These are phyloP conservation scores for Scrobipalpa atriplicella DNA, from an alignment of 2,888 invertebrate species.

Conservation along the genomic window DNA sequence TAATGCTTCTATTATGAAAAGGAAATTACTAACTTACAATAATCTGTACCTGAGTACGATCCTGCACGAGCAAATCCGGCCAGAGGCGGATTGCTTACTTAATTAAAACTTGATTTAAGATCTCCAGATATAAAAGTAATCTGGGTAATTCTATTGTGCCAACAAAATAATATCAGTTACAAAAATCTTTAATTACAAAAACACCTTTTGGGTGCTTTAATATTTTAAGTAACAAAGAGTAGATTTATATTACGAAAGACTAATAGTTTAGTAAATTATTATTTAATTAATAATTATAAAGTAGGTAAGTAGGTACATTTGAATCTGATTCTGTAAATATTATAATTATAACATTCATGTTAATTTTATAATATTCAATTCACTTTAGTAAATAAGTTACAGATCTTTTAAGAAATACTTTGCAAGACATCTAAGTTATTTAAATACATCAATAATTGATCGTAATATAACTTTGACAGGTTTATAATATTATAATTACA, in stretches of 20 bases:
- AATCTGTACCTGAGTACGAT: slow-evolving; percentile 5
- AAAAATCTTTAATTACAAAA: slow-evolving; percentile 25
- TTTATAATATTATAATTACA: background rate
- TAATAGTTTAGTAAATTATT: too few relatives aligned
- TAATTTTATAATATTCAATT: too few relatives aligned
- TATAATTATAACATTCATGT: too few relatives aligned
- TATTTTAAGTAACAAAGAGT: slow-evolving; percentile 6
- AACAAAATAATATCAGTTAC: slow-evolving; percentile 25
- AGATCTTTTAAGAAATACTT: too few relatives aligned
- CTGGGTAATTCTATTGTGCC: slow-evolving; percentile 27
- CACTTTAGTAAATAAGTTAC: too few relatives aligned
- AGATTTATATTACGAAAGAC: background rate
- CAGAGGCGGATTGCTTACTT: slow-evolving; percentile 12
- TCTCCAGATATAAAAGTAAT: slow-evolving; percentile 18
- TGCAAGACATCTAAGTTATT: too few relatives aligned
- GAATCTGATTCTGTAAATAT: too few relatives aligned
- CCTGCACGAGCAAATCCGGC: slow-evolving; percentile 1
- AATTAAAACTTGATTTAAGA: slow-evolving; percentile 28
- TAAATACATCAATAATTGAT: too few relatives aligned
- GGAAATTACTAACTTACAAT: slow-evolving; percentile 3
- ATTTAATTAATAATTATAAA: too few relatives aligned
- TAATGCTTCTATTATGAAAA: background rate
- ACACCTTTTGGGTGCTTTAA: background rate
- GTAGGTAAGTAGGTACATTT: too few relatives aligned
- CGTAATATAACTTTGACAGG: too few relatives aligned